Conservation (phyloP, 2,113 vertebrate species). For the Sciurus niger region DNA sequence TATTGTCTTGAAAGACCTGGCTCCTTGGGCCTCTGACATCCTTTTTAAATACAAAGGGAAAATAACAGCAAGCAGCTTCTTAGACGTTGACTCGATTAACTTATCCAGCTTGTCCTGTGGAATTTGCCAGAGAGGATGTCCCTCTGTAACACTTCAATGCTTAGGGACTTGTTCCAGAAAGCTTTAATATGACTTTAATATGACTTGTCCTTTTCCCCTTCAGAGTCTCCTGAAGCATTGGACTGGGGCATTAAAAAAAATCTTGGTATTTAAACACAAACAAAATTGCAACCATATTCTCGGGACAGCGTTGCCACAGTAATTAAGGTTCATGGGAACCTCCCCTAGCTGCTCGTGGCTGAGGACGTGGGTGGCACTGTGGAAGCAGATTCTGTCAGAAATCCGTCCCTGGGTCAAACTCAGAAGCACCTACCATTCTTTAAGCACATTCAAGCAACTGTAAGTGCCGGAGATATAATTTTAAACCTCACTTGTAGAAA, state of each 20-base stretch:
- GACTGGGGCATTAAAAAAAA: neutral
- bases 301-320: neutral
- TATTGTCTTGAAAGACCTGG: neutral
- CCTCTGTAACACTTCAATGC: neutral
- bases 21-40: constrained; percentile 71
- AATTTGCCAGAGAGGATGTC: neutral
- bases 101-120: neutral
- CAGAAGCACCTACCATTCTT: neutral
- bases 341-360: accelerated
- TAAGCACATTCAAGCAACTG: neutral
- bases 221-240: constrained; percentile 53
- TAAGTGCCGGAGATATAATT: neutral
- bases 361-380: neutral
- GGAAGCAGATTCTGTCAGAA: neutral
- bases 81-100: neutral
- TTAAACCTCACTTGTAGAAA: neutral
- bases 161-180: constrained; percentile 67
- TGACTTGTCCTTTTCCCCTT: constrained; percentile 68
- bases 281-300: neutral
- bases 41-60: constrained; percentile 71
- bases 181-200: constrained; percentile 65
- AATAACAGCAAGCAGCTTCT: constrained; percentile 68
- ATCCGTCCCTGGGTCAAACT: neutral
- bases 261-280: neutral
- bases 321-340: neutral